Evolutionary conservation across 2,113 vertebrate genomes (phyloP).

Genomic region (Toxotes jaculatrix): DNA sequence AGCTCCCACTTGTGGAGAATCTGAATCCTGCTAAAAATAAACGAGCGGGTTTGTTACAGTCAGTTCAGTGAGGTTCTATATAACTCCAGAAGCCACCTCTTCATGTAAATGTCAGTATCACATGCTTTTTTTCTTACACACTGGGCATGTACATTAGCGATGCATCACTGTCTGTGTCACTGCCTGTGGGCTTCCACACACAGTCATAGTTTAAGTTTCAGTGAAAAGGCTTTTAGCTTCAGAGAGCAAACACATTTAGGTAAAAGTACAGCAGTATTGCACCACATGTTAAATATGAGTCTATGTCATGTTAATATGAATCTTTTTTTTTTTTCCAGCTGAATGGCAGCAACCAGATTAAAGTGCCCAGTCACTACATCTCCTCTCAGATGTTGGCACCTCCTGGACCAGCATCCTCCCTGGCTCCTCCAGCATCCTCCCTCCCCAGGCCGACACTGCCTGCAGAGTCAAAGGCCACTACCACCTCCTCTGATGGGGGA

Average conservation of each 20-base stretch:
- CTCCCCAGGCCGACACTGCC: constrained; percentile 89
- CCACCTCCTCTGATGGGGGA: constrained; percentile 90
- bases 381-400: constrained; percentile 94
- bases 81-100: neutral
- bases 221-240: neutral
- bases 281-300: neutral
- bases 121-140: neutral
- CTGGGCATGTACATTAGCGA: neutral
- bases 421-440: constrained; percentile 84
- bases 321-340: constrained; percentile 80
- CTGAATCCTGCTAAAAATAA: neutral
- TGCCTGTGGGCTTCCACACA: neutral
- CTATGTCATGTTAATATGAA: neutral
- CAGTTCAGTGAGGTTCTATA: neutral
- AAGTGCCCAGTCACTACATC: constrained; percentile 94
- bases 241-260: neutral
- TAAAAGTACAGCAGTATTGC: neutral
- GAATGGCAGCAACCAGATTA: constrained; percentile 95
- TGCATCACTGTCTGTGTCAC: neutral
- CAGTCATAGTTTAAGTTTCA: neutral
- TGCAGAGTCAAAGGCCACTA: constrained; percentile 91
- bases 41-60: neutral
- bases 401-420: constrained; percentile 71
- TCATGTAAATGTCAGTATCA: neutral
- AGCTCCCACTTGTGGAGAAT: neutral